These are phyloP conservation scores for Lemur catta DNA, from an alignment of 2,797 vertebrate species.

Conservation along the genomic window DNA sequence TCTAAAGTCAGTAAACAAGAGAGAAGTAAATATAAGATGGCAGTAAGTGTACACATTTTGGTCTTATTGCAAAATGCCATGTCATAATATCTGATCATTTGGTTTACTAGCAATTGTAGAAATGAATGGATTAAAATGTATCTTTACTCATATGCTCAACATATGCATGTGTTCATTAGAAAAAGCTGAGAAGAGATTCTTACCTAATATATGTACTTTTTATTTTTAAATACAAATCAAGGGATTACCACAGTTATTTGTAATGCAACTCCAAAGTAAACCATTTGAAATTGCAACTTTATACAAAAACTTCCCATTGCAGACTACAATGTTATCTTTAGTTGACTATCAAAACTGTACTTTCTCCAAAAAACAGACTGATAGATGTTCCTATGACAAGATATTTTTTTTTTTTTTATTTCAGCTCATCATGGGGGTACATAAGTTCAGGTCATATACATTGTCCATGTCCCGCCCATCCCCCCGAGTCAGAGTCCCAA, in stretches of 20 bases:
- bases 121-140: not conserved
- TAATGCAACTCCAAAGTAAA: not conserved
- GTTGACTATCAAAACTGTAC: not conserved
- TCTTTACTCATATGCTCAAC: not conserved
- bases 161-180: not conserved
- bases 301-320: not conserved
- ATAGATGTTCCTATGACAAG: not conserved
- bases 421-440: too few species aligned
- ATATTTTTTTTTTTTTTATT: constrained; percentile 21
- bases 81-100: constrained; percentile 1
- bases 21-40: not conserved
- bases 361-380: constrained; percentile 18
- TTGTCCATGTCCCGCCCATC: too few species aligned
- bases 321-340: not conserved
- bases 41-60: not conserved
- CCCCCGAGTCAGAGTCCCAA: too few species aligned
- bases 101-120: not conserved
- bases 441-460: too few species aligned
- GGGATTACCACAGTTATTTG: not conserved
- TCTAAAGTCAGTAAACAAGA: not conserved
- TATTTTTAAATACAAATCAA: constrained; percentile 32
- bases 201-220: not conserved
- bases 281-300: constrained; percentile 29
- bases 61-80: not conserved
- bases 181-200: constrained; percentile 16